Percentiles rank a stretch among this genome's conserved stretches.
Conservation (phyloP, 2,113 vertebrate genomes). For the Clinocottus analis region DNA sequence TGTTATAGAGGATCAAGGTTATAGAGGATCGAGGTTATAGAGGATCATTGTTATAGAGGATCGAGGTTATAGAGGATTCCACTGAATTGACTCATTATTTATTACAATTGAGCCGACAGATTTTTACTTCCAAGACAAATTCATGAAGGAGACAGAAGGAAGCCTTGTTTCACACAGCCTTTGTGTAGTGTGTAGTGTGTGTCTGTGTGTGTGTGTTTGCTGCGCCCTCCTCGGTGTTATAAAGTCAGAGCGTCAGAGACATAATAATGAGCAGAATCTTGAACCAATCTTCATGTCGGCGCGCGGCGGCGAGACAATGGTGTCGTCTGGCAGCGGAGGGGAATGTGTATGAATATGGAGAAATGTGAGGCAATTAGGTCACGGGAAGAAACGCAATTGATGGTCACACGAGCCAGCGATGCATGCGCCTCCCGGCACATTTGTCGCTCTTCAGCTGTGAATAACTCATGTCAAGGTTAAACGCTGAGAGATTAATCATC, state of each 20-base stretch:
- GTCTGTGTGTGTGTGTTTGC: background rate
- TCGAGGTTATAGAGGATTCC: background rate
- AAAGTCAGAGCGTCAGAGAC: conserved; percentile 30
- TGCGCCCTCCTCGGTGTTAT: conserved; percentile 9
- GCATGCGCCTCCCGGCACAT: conserved; percentile 85
- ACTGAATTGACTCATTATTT: background rate
- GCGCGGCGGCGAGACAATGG: conserved; percentile 77
- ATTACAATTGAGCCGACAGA: background rate
- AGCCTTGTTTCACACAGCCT: background rate
- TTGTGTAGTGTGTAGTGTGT: background rate
- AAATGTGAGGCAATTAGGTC: conserved; percentile 88
- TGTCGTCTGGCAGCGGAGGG: conserved; percentile 83
- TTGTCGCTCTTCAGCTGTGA: conserved; percentile 88
- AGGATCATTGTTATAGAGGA: too few relatives aligned
- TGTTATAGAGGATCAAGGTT: too few relatives aligned
- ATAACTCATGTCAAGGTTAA: conserved; percentile 87
- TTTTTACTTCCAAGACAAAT: background rate
- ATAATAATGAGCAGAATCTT: conserved; percentile 41
- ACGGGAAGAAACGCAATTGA: conserved; percentile 85
- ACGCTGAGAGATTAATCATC: conserved; percentile 86
- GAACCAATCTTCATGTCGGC: conserved; percentile 72
- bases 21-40: too few relatives aligned
- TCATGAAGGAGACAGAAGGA: background rate
- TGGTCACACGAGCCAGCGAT: conserved; percentile 84
- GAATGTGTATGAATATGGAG: conserved; percentile 89